Base-by-base conservation (phyloP, 2,888 invertebrate genomes). In the Drepana falcataria region DNA sequence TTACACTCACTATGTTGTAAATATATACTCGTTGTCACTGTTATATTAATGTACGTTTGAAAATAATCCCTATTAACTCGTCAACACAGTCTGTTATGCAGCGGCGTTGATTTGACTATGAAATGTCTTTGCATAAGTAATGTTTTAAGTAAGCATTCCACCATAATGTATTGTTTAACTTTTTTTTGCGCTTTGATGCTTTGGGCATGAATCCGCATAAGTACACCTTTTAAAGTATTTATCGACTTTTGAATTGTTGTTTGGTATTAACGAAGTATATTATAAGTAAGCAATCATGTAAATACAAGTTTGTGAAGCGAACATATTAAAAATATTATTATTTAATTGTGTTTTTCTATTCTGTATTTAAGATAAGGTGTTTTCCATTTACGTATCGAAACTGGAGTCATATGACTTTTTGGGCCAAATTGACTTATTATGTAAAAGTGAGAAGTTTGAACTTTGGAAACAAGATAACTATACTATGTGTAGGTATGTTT, bases 281-380 rank as follows among this genome's bases (percentile, higher is more conserved):
- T 83, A 79, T 87, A 89, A 85, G 85, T 83, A 81, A 80, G 75
- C 79, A 75, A 85, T 87, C 85, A 84, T 90, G 90, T 90, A 90
- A 89, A 90, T 90, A 90, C 84, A 88, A 87, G 81, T 87, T 87
- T 86, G 84, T 86, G 85, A 84, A 83, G 78, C 81, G 80, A 85
- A 82, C 83, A 85, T 86, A 81, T 73, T 78, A 77, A 73, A 79
- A 71, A 79, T 75, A 83, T 79, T 82, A 88, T 85, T 87, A 87
- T 81, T 84, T 80, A 83, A 61, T 57, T 35, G 37, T 59, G 48
- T 55, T 61, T 66, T 69, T 70, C 63, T 54, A 56, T 56, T 57
- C 41, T 6, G 5, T 49, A 2, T 48, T 48, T 21, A 21, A 21
- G 21, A 21, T 21, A 21, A 21, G 21, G 21, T 21, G 21, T 21